Evolutionary conservation across 2,888 invertebrate species (phyloP), one percentile per base, ranked within the genome.

Genomic region (Reticulitermes lucifugus): DNA sequence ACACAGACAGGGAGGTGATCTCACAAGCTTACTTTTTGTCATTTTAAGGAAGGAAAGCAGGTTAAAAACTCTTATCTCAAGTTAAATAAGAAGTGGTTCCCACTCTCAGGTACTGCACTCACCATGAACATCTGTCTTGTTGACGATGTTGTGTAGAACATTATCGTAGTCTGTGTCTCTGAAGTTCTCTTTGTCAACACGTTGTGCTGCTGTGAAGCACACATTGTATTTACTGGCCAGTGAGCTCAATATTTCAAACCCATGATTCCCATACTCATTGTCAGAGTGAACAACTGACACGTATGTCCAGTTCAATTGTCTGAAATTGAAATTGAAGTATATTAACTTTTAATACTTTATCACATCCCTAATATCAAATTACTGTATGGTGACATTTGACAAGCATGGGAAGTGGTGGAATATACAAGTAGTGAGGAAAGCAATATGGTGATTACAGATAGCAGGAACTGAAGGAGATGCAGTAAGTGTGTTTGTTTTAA

Each of bases 201-300:
- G 90, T 84, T 91, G 91, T 0, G 91, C 91, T 0, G 90, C 89
- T 65, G 92, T 92, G 88, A 93, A 92, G 89, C 93, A 93, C 60
- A 93, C 91, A n/a, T 91, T 91, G 87, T 91, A 91, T 59, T 90
- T 89, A 14, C 87, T 88, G 0, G 92, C 91, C 71, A 91, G 88
- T 3, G 89, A 89, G 65, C 89, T 89, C 70, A 93, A 89, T 59
- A 91, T 91, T 87, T 92, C 91, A 88, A 91, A 92, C 3, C 93
- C 93, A 86, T 91, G 91, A 85, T 91, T 90, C 0, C 93, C 93
- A 87, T 93, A 93, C 87, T 92, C 93, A n/a, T 92, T 92, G 88
- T 93, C 92, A 65, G 92, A 92, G 88, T 93, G 93, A 6, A 93
- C 91, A 9, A 92, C 90, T 5, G 92, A 92, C 7, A 92, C 93